These are phyloP conservation scores for Frankliniella fusca DNA, from an alignment of 2,888 invertebrate species.

Conservation along the genomic window DNA sequence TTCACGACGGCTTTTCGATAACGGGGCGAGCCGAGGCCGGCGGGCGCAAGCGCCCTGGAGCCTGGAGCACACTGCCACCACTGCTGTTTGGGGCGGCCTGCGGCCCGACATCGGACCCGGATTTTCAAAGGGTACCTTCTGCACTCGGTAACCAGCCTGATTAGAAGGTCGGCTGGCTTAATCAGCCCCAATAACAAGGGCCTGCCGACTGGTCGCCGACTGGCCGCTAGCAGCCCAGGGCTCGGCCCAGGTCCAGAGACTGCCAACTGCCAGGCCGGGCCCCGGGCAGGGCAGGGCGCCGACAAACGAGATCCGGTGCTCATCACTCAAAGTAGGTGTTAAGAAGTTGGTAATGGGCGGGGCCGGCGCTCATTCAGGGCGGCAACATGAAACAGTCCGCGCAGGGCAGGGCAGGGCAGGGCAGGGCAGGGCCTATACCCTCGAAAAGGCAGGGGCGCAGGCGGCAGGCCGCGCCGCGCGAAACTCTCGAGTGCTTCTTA, in stretches of 20 bases:
- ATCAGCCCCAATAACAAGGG: conserved; percentile 7
- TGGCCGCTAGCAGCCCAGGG: not conserved
- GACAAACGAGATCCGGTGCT: conserved; percentile 15
- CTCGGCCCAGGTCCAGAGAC: not conserved
- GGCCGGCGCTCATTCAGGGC: not conserved
- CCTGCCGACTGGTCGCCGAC: not conserved
- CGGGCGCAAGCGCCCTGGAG: not conserved
- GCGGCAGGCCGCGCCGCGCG: too few relatives aligned
- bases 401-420: too few relatives aligned
- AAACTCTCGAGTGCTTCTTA: too few relatives aligned
- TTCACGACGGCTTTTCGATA: not conserved
- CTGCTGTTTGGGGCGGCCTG: not conserved
- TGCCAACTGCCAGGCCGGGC: not conserved
- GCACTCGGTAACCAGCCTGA: not conserved
- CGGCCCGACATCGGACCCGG: not conserved
- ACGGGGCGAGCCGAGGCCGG: not conserved
- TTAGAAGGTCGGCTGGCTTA: not conserved
- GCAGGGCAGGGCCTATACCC: too few relatives aligned
- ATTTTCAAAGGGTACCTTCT: not conserved
- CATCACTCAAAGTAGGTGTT: conserved; percentile 22
- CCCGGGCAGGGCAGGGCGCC: not conserved
- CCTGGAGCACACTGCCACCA: not conserved
- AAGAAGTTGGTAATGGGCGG: conserved; percentile 19
- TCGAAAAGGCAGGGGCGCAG: not conserved
- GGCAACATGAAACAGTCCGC: conserved; percentile 10